A percentile compares a stretch with the other conserved stretches of the same genome.
Evolutionary conservation across 2,888 invertebrate species (phyloP).

Genomic region (Sinelater perroti): DNA sequence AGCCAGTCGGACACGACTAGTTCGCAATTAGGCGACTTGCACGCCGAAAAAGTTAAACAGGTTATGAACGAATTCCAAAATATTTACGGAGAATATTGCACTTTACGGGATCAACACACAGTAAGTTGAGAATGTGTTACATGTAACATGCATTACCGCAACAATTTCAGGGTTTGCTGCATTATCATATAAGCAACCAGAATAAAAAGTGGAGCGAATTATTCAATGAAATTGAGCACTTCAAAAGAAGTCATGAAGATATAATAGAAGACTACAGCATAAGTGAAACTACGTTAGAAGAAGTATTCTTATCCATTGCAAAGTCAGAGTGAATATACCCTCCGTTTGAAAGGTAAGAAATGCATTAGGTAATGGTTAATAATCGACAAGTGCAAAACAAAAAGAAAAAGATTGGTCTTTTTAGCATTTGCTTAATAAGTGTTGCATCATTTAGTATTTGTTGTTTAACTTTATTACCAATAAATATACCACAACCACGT

Average conservation of each 20-base stretch:
- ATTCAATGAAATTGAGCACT: constrained; percentile 73
- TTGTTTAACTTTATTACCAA: no score
- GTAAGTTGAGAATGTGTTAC: constrained; percentile 39
- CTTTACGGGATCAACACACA: constrained; percentile 53
- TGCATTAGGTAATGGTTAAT: no score
- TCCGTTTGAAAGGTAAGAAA: no score
- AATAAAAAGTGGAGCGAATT: constrained; percentile 72
- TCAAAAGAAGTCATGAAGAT: constrained; percentile 51
- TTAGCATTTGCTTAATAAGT: no score
- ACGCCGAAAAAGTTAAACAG: constrained; percentile 12
- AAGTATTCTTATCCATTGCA: constrained; percentile 77
- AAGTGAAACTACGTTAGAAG: constrained; percentile 82
- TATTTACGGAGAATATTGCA: constrained; percentile 34
- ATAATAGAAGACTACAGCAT: constrained; percentile 79
- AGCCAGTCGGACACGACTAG: background rate
- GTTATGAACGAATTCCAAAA: constrained; percentile 7
- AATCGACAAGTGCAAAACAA: no score
- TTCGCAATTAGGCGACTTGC: background rate
- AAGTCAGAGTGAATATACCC: no score
- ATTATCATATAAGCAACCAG: constrained; percentile 72
- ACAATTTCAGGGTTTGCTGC: constrained; percentile 69
- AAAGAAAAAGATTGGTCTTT: no score
- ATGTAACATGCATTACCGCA: no score
- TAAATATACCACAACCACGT: no score
- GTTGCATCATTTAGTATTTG: no score